A percentile compares a stretch with the other conserved stretches of the same genome.
Evolutionary conservation across 2,113 vertebrate species (phyloP).

Genomic region (Myrmophylax atrothorax): DNA sequence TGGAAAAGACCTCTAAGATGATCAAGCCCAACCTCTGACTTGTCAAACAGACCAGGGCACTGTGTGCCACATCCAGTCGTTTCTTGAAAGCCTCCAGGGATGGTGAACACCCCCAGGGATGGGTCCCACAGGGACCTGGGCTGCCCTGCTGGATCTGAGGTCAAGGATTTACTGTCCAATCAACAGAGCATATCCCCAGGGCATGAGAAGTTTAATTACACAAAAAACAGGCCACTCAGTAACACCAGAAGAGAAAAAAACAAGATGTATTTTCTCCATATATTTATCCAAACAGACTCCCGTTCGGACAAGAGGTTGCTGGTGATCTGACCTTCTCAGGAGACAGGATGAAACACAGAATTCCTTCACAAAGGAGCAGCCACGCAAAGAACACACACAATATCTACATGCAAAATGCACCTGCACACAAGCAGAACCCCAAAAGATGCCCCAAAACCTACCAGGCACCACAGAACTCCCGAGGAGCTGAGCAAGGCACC

Average conservation of each 20-base stretch:
- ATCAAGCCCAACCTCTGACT: not conserved
- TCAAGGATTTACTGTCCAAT: not conserved
- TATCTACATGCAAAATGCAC: accelerated
- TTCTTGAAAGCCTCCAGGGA: not conserved
- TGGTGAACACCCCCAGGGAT: not conserved
- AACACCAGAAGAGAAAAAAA: not conserved
- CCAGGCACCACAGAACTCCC: not conserved
- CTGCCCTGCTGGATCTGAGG: not conserved
- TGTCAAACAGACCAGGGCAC: not conserved
- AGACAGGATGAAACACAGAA: not conserved
- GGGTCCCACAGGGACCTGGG: not conserved
- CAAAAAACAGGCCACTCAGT: not conserved
- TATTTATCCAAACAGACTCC: not conserved
- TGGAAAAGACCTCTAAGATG: not conserved
- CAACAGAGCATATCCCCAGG: not conserved
- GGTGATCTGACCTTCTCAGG: not conserved
- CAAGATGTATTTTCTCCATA: not conserved
- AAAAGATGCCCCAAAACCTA: not conserved
- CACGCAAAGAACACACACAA: not conserved
- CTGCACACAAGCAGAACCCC: not conserved
- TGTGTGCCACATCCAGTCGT: not conserved
- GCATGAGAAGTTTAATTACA: not conserved
- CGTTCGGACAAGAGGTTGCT: not conserved
- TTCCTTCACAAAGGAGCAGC: not conserved
- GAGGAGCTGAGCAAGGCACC: not conserved